Conservation (phyloP, 2,888 invertebrate species). For the Chloromyia formosa region DNA sequence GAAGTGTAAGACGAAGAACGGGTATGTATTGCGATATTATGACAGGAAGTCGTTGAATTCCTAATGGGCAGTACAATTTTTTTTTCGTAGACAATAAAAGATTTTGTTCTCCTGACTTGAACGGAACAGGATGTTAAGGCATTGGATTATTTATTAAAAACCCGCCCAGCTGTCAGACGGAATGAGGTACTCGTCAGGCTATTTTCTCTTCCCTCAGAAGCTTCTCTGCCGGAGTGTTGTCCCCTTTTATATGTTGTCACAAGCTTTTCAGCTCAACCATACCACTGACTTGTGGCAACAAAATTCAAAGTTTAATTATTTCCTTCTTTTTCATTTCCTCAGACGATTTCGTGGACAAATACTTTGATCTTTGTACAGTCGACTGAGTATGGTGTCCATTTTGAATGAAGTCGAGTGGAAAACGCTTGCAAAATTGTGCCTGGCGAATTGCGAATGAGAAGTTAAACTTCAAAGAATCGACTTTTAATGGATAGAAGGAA, state of each 20-base stretch:
- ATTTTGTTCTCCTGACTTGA: background rate
- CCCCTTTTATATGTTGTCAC: background rate
- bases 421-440: conserved; percentile 2
- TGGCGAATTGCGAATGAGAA: background rate
- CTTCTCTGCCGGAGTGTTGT: background rate
- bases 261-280: background rate
- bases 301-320: conserved; percentile 39
- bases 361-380: conserved; percentile 29
- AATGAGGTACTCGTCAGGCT: background rate
- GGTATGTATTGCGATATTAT: conserved; percentile 26
- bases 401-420: conserved; percentile 25
- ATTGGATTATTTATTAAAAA: conserved; percentile 34
- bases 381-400: conserved; percentile 24
- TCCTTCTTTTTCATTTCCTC: conserved; percentile 26
- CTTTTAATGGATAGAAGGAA: too few relatives aligned
- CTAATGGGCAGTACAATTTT: conserved; percentile 29
- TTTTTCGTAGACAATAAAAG: conserved; percentile 26
- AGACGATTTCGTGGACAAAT: conserved; percentile 20
- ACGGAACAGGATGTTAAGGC: background rate
- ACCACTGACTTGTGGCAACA: conserved; percentile 10
- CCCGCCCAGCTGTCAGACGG: background rate
- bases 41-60: conserved; percentile 35
- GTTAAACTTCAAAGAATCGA: conserved; percentile 17
- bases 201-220: background rate
- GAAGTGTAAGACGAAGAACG: background rate